Evolutionary conservation across 2,888 invertebrate species (phyloP), one percentile per base, ranked within the genome.

Genomic region (Trichopoda pennipes): DNA sequence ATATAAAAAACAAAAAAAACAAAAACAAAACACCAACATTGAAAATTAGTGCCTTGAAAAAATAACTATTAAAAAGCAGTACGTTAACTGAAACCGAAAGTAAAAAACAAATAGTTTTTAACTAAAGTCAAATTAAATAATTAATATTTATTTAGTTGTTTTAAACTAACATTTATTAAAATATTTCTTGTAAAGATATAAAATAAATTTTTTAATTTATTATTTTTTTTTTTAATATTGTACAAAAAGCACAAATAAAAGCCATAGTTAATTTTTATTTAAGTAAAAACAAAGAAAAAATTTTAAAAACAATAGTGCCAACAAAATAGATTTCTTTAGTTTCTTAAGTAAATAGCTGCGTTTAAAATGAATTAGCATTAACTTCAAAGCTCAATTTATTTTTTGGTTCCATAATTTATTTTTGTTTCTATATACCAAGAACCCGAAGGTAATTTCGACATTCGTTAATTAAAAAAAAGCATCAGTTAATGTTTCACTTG

Each of bases 91-190:
- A 70, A 77, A 49, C 28, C 56, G 38, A 70, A 70, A 47, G 58
- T 47, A 42, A 49, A n/a, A 58, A 47, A 64, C 53, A 68, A 75
- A 68, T 75, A 61, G 51, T 72, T 72, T 58, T 61, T 23, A 64
- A 61, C 51, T 63, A 69, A 70, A 70, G 64, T 74, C 75, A 82
- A 79, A 28, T 28, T 79, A 64, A 72, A 68, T 78, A 73, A 66
- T 80, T 73, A 77, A 63, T 75, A 64, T 55, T 51, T 75, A 64
- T 55, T 82, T 79, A 82, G 82, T 82, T 82, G 82, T 82, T 82
- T 79, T 79, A 82, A 79, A 82, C 82, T 82, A 82, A 82, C 82
- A 79, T 72, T 72, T 79, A 64, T 60, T 42, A 70, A 70, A 66
- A 38, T 58, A 38, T 75, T 66, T 80, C 35, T 58, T 66, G 16